These are phyloP conservation scores for Polyommatus icarus DNA, from an alignment of 2,888 invertebrate species.

Conservation along the genomic window DNA sequence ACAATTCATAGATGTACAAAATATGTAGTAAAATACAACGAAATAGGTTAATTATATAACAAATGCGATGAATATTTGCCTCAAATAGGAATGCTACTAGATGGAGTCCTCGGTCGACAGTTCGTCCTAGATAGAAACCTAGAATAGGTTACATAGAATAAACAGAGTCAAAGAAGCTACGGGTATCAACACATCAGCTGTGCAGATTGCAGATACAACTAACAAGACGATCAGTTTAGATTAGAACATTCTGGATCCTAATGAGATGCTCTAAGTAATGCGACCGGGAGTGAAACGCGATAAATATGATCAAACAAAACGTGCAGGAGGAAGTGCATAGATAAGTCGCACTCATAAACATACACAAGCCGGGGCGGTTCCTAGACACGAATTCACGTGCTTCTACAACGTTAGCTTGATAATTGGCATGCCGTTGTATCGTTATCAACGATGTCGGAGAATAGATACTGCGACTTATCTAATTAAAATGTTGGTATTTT, in stretches of 20 bases:
- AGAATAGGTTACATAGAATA: neutral
- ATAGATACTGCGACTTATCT: neutral
- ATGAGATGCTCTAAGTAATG: constrained; percentile 56
- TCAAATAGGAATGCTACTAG: neutral
- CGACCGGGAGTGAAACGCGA: constrained; percentile 54
- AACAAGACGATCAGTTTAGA: constrained; percentile 46
- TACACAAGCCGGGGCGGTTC: constrained; percentile 52
- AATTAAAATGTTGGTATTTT: neutral
- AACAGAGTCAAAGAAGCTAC: constrained; percentile 22
- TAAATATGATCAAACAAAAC: constrained; percentile 75
- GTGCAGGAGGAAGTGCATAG: constrained; percentile 70
- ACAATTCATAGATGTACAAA: neutral
- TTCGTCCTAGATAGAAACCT: neutral
- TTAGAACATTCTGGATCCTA: constrained; percentile 45
- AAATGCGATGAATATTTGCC: neutral
- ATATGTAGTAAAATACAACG: neutral
- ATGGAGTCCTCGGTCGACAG: neutral
- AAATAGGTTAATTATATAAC: no score
- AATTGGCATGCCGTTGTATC: constrained; percentile 67
- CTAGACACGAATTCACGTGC: constrained; percentile 66
- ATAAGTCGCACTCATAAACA: constrained; percentile 69
- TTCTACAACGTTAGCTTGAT: constrained; percentile 64
- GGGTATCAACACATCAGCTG: constrained; percentile 10
- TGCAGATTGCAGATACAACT: constrained; percentile 14
- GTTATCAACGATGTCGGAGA: constrained; percentile 36